Percentiles rank a stretch among this genome's conserved stretches.
phyloP scores from a whole-genome alignment of 2,113 vertebrate species.

The Mesocricetus auratus region DNA sequence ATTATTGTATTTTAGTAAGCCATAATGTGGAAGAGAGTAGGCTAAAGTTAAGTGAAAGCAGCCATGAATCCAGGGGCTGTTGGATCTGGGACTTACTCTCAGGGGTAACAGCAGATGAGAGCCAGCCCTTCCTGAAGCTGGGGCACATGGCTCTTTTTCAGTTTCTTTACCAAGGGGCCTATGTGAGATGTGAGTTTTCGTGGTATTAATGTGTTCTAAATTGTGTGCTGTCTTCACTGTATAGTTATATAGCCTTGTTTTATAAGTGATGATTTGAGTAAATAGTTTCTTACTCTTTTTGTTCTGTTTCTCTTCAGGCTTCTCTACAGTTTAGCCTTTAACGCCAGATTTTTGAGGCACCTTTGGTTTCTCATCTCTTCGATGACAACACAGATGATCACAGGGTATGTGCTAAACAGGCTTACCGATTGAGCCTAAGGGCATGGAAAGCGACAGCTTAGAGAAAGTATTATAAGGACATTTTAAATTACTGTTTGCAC shows the following conservation, averaged over 20 bases:
- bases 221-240: background rate
- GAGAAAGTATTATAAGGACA: too few relatives aligned
- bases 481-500: background rate
- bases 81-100: background rate
- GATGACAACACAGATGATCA: conserved; percentile 99
- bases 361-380: conserved; percentile 98
- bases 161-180: background rate
- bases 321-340: conserved; percentile 98
- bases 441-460: background rate
- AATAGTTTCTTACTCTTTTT: background rate
- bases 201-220: accelerated
- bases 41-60: background rate
- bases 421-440: background rate
- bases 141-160: background rate
- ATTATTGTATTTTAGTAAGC: accelerated
- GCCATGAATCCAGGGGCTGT: background rate
- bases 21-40: background rate
- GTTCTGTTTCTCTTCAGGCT: conserved; percentile 90
- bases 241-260: background rate
- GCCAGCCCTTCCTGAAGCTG: background rate
- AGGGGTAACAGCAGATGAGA: background rate
- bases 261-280: background rate
- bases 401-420: conserved; percentile 90
- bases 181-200: background rate
- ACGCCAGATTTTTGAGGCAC: conserved; percentile 97